Evolutionary conservation across 2,888 invertebrate genomes (phyloP), one percentile per base, ranked within the genome.

Genomic region (Napeogenes inachia): DNA sequence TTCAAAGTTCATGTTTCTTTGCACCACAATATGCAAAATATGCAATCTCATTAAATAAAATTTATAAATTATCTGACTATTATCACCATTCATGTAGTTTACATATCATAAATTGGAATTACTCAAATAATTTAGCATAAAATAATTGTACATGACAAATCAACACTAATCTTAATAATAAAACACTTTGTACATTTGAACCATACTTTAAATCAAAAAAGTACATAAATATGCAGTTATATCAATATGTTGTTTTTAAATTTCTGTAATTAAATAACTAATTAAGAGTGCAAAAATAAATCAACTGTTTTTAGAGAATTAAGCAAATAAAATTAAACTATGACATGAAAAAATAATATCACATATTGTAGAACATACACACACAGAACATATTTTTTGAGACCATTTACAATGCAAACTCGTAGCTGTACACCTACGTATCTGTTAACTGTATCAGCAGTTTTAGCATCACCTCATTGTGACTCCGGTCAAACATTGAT

Each of bases 181-280:
- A 46, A 50, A 63, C 35, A 56, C 56, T 67, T 68, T 68, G 64
- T 66, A 68, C 68, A 66, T 64, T 66, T 59, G 61, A 62, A 59
- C 56, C 62, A 68, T 56, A 61, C 46, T 59, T 58, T 57, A 42
- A 42, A 42, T 42, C 3, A 42, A 42, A 35, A 42, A 10, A 42
- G 12, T 42, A 42, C 42, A 42, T 42, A 42, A 42, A 42, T 42
- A 42, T 42, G 42, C 42, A 42, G 8, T 10, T 10, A 42, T 10
- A 35, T 35, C 13, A 13, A 47, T 47, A 47, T n/a, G 6, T 47
- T 47, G 4, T n/a, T 47, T 47, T 47, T 6, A 47, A 2, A 42
- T 42, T 42, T 10, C 42, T 6, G 42, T 50, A 13, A 50, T 30
- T 8, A 21, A 50, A 21, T 10, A 50, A 30, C 4, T 30, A 50